These are phyloP conservation scores for Thera britannica DNA, from an alignment of 2,888 invertebrate species.

Conservation along the genomic window DNA sequence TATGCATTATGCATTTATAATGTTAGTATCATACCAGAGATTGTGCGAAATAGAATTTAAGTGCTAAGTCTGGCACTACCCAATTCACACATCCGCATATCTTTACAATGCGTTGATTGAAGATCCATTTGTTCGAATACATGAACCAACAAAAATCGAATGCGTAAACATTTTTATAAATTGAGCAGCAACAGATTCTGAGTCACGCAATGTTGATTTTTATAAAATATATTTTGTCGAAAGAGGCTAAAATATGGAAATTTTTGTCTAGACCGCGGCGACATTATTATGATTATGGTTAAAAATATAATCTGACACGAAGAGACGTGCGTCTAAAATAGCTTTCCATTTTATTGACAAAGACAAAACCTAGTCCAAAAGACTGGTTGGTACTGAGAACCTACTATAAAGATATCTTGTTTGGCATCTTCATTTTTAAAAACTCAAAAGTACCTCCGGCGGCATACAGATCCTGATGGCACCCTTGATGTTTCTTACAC, in stretches of 20 bases:
- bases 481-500: no score
- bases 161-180: constrained; percentile 5
- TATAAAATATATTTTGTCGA: neutral
- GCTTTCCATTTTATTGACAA: no score
- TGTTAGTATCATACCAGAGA: neutral
- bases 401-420: no score
- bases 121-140: constrained; percentile 42
- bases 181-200: constrained; percentile 1
- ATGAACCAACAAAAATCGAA: constrained; percentile 39
- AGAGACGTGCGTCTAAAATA: no score
- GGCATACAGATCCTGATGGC: no score
- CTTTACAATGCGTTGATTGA: constrained; percentile 31
- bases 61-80: neutral
- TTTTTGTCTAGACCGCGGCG: no score
- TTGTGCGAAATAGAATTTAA: neutral
- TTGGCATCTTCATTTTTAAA: no score
- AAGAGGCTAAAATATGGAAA: neutral
- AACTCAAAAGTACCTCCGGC: no score
- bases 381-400: no score
- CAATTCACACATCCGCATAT: constrained; percentile 21
- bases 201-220: neutral
- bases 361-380: no score
- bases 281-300: no score
- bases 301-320: no score
- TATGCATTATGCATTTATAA: neutral